Conservation (phyloP, 2,113 vertebrate species). For the Nibea albiflora region DNA sequence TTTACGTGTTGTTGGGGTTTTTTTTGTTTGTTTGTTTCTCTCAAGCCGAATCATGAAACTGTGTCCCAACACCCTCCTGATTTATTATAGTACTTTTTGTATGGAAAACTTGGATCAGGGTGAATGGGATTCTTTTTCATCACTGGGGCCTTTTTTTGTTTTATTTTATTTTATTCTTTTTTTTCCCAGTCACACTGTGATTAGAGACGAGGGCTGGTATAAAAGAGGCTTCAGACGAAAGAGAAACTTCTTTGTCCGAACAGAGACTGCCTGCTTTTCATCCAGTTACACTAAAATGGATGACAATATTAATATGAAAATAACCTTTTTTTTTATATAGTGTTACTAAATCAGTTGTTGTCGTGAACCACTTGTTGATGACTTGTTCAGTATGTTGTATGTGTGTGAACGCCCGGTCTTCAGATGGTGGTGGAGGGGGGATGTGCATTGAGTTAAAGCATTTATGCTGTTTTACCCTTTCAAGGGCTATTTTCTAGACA, state of each 20-base stretch:
- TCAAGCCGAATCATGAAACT: constrained; percentile 34
- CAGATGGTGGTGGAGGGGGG: background rate
- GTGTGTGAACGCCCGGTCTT: constrained; percentile 25
- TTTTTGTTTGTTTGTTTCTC: background rate
- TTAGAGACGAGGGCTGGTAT: constrained; percentile 35
- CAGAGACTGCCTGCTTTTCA: constrained; percentile 45
- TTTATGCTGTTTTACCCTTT: constrained; percentile 56
- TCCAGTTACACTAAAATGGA: constrained; percentile 46
- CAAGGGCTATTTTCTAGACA: constrained; percentile 73
- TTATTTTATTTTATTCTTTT: constrained; percentile 1
- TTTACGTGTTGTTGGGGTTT: background rate
- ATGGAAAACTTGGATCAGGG: constrained; percentile 10
- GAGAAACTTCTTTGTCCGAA: constrained; percentile 8
- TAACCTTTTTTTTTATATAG: constrained; percentile 31
- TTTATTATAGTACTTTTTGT: constrained; percentile 10
- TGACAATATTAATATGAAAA: constrained; percentile 54
- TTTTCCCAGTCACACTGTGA: constrained; percentile 62
- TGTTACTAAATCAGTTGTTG: constrained; percentile 41
- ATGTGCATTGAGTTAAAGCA: constrained; percentile 42
- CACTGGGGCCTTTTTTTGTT: constrained; percentile 36
- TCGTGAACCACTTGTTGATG: constrained; percentile 46
- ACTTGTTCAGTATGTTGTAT: constrained; percentile 32
- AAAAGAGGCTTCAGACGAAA: constrained; percentile 31
- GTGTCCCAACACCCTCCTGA: constrained; percentile 17
- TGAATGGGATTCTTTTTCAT: constrained; percentile 33